Evolutionary conservation across 2,797 vertebrate genomes (phyloP), one percentile per base, ranked within the genome.

Genomic region (Poecilia picta): DNA sequence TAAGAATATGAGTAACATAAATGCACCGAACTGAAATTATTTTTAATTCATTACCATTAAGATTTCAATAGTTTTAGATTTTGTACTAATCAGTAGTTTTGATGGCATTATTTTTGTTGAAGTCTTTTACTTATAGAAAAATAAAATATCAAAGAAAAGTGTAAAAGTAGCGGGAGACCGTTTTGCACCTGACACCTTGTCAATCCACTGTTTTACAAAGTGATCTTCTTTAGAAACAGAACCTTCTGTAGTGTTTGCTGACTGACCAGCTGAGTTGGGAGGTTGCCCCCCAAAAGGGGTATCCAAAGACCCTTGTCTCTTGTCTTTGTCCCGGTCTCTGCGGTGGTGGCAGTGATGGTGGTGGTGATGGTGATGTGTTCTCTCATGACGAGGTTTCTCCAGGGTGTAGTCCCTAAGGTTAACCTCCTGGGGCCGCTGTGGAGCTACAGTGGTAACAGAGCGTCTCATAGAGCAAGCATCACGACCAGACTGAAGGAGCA

Each of bases 321-420:
- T 97, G 49, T 98, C 98, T 79, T 94, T 94, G 80, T 97, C 96
- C 23, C 95, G 94, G 15, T 91, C 92, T 77, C 88, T 84, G 55
- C 97, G 96, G 93, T 97, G 98, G 93, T 98, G 98, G 90, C 97
- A 97, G 92, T 96, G 97, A 91, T 97, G 97, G 81, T 98, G 98
- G 88, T 97, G 97, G 46, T 96, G 96, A 55, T 95, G 96, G 87
- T 95, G 95, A 77, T 94, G 95, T 0, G 92, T 83, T 72, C 96
- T 95, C 55, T 97, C 96, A 0, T 96, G 96, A 0, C 93, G 95
- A 33, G 96, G 95, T 13, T 95, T 94, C 81, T 97, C 97, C 84
- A 96, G 62, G 82, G 93, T 92, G 49, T 95, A 96, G 55, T 96
- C 96, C 0, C 94, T 96, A 62, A 97, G 91, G 66, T 95, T 96